A percentile compares a stretch with the other conserved stretches of the same genome.
Conservation (phyloP, 2,113 vertebrate genomes). For the Datnioides undecimradiatus region DNA sequence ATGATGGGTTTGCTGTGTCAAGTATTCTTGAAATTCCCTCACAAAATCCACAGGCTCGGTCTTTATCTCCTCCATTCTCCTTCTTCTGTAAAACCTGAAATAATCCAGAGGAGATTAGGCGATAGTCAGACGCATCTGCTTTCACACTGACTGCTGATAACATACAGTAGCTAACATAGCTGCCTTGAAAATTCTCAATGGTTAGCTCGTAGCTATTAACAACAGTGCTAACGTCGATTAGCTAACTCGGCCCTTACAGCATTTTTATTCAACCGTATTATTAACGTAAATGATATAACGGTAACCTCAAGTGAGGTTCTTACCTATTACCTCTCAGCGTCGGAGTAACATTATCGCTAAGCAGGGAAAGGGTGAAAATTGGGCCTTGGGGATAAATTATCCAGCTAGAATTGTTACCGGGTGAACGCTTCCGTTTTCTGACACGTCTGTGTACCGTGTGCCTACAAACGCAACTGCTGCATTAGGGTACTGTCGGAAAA, state of each 20-base stretch:
- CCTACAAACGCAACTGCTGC: conserved; percentile 36
- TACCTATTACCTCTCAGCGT: neutral
- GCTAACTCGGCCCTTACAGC: neutral
- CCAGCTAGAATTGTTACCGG: neutral
- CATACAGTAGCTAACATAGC: neutral
- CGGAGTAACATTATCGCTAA: neutral
- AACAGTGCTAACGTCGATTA: conserved; percentile 2
- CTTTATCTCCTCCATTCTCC: conserved; percentile 85
- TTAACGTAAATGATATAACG: neutral
- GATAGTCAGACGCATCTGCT: neutral
- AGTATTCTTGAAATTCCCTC: conserved; percentile 98
- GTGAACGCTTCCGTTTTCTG: conserved; percentile 24
- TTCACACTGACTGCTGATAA: neutral
- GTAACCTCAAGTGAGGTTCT: neutral
- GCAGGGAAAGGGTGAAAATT: neutral
- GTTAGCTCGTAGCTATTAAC: conserved; percentile 9
- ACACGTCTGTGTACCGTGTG: neutral
- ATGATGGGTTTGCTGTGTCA: conserved; percentile 98
- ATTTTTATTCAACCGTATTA: neutral
- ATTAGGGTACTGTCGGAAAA: rapidly evolving
- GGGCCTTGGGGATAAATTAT: neutral
- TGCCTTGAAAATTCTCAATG: neutral
- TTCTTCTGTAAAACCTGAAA: neutral
- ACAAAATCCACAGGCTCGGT: conserved; percentile 97
- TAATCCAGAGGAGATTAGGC: neutral